These are phyloP conservation scores for Furcula furcula DNA, from an alignment of 2,888 invertebrate species.

Conservation along the genomic window DNA sequence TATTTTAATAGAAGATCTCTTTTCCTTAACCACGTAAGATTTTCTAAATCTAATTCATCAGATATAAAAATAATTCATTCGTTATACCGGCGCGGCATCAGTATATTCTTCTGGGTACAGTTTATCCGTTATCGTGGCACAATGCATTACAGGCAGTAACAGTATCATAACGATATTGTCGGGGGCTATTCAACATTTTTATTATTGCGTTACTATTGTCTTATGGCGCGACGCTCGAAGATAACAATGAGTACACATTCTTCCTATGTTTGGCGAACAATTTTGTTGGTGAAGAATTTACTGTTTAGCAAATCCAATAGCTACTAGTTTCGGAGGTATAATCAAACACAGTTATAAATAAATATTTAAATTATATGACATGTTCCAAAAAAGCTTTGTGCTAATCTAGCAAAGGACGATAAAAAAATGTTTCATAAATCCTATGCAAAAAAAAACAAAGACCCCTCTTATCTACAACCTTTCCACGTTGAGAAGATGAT, in stretches of 20 bases:
- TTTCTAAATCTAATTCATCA: slow-evolving; percentile 6
- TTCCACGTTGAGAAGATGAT: too few species aligned
- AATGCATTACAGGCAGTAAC: slow-evolving; percentile 74
- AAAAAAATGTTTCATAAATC: too few species aligned
- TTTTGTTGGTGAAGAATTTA: background rate
- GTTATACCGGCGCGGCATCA: slow-evolving; percentile 33
- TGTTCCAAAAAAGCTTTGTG: too few species aligned
- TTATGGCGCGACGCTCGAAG: slow-evolving; percentile 74
- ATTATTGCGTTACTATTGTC: slow-evolving; percentile 82
- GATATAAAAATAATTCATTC: slow-evolving; percentile 31
- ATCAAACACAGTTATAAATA: too few species aligned
- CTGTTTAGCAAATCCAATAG: too few species aligned
- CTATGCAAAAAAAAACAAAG: too few species aligned
- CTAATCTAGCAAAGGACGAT: too few species aligned
- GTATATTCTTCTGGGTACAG: slow-evolving; percentile 73
- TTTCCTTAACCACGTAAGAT: too few species aligned
- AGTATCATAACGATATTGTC: slow-evolving; percentile 64
- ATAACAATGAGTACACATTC: slow-evolving; percentile 63
- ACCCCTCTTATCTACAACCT: too few species aligned
- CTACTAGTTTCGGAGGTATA: too few species aligned
- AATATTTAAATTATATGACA: too few species aligned
- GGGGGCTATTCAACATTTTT: slow-evolving; percentile 82
- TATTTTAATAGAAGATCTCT: too few species aligned
- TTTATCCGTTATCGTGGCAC: slow-evolving; percentile 79
- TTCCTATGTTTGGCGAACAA: background rate